Evolutionary conservation across 2,888 invertebrate genomes (phyloP), one percentile per base, ranked within the genome.

Genomic region (Villa cingulata): DNA sequence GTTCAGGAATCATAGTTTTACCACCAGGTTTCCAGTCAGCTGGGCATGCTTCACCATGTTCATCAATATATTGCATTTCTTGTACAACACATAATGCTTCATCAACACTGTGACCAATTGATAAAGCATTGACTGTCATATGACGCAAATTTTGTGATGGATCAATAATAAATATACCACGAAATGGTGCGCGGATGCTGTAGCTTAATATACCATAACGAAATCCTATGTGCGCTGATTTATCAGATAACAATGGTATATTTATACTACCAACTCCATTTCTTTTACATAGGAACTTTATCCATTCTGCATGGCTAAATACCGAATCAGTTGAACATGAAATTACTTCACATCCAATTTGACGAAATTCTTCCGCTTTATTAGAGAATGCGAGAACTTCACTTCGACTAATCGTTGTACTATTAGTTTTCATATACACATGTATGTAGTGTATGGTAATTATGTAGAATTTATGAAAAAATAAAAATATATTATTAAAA

Each of bases 381-480:
- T 98, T 97, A 2, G 92, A 94, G 74, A 95, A 98, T 12, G 96
- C 94, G 64, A 96, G 90, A 59, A 97, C 96, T 75, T 97, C 97
- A 10, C 96, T 89, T 38, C 89, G 86, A 59, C 86, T 87, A 10
- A 87, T 86, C 65, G 86, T 87, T 4, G 86, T 86, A 63, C 80
- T 79, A 39, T 12, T 50, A 15, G 4, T 12, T 4, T 2, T 12
- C 1, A 18, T 19, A 38, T 12, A 12, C 5, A n/a, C 18, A 19
- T 4, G n/a, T n/a, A n/a, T n/a, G n/a, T n/a, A n/a, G n/a, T n/a
- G n/a, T n/a, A n/a, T n/a, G n/a, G n/a, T n/a, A n/a, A n/a, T n/a
- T n/a, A n/a, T n/a, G n/a, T n/a, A n/a, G 14, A 2, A 23, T 15
- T 27, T 27, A 27, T 1, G 7, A 7, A 36, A 7, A 5, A 36